Conservation (phyloP, 1,140 invertebrate species). For the Atta cephalotes region DNA sequence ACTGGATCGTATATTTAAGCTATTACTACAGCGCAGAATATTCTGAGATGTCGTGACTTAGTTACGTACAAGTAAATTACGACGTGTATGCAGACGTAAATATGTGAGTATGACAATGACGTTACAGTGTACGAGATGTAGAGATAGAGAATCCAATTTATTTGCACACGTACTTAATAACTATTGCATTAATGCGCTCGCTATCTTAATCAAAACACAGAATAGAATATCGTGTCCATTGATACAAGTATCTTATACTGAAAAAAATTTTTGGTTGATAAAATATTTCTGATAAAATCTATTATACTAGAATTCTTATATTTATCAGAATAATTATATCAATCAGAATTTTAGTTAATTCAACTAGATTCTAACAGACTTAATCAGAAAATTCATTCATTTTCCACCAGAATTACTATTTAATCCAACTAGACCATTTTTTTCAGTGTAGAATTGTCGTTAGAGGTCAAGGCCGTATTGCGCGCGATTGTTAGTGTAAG, state of each 20-base stretch:
- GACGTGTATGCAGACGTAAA: not conserved
- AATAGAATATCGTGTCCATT: not conserved
- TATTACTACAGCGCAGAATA: slow-evolving; percentile 28
- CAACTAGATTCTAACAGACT: too few species aligned
- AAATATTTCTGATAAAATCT: too few species aligned
- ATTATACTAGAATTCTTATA: too few species aligned
- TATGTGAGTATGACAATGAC: not conserved
- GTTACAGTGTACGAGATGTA: not conserved
- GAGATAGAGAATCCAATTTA: slow-evolving; percentile 37
- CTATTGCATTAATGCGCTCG: slow-evolving; percentile 8
- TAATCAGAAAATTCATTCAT: too few species aligned
- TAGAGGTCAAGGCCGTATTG: not conserved
- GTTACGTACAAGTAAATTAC: too few species aligned
- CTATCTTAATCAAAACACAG: not conserved
- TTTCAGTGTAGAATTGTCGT: slow-evolving; percentile 4
- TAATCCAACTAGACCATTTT: too few species aligned
- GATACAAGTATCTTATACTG: not conserved
- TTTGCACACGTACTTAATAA: slow-evolving; percentile 44
- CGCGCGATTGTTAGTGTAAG: not conserved
- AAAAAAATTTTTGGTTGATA: too few species aligned
- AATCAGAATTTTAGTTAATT: too few species aligned
- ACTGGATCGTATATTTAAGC: slow-evolving; percentile 2
- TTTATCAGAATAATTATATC: too few species aligned
- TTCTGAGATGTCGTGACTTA: slow-evolving; percentile 22
- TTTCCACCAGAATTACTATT: too few species aligned